phyloP scores from a whole-genome alignment of 2,888 invertebrate species.

The Drosophila basisetae region DNA sequence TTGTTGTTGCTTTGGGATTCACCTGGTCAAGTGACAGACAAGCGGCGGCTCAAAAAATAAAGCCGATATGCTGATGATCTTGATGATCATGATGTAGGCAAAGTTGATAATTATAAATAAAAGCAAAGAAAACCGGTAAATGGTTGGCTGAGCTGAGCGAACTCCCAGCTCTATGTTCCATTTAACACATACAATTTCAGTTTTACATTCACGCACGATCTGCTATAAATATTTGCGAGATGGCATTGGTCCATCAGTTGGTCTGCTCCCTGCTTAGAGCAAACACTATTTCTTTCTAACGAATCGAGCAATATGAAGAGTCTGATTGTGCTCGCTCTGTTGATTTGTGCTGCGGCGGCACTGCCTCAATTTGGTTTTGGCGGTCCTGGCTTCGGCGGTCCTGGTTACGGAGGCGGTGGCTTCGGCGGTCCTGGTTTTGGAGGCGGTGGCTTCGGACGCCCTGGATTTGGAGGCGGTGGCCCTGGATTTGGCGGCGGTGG shows the following conservation, averaged over 20 bases:
- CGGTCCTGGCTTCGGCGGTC: constrained; percentile 6
- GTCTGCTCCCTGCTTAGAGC: constrained; percentile 35
- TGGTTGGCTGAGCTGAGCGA: constrained; percentile 22
- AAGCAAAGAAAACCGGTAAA: constrained; percentile 70
- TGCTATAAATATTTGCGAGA: constrained; percentile 67
- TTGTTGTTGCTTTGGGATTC: constrained; percentile 50
- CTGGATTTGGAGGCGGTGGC: constrained; percentile 19
- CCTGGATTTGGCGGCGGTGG: constrained; percentile 21
- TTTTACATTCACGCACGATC: constrained; percentile 22
- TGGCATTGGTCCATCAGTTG: constrained; percentile 59
- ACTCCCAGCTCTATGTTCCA: constrained; percentile 34
- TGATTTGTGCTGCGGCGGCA: constrained; percentile 72
- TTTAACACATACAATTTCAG: constrained; percentile 19
- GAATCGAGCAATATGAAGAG: constrained; percentile 67
- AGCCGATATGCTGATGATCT: constrained; percentile 29
- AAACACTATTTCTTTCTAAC: constrained; percentile 22
- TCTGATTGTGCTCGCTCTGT: constrained; percentile 71
- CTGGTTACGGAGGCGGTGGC: constrained; percentile 21
- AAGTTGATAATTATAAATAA: constrained; percentile 61
- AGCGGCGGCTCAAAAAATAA: constrained; percentile 14
- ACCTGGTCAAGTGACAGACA: constrained; percentile 51
- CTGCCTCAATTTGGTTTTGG: constrained; percentile 50
- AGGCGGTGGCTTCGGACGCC: not conserved
- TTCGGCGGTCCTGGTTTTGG: constrained; percentile 21
- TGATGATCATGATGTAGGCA: constrained; percentile 16